These are phyloP conservation scores for Raphicerus campestris DNA, from an alignment of 2,113 vertebrate species.

Conservation along the genomic window DNA sequence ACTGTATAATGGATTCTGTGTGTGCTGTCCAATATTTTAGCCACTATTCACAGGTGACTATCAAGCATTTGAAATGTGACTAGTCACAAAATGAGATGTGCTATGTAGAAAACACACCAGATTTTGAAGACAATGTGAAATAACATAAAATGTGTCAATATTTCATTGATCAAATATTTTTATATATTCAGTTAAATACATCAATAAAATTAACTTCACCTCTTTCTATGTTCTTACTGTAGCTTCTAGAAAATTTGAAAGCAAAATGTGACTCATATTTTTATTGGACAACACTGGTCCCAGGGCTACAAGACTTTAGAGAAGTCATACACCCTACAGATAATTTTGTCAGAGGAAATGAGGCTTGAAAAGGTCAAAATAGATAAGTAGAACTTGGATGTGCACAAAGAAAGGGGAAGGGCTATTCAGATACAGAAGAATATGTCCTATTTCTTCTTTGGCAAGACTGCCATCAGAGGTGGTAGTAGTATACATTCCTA, in stretches of 20 bases:
- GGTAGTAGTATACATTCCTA: neutral
- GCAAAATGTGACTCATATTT: neutral
- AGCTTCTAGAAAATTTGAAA: constrained; percentile 1
- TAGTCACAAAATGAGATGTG: neutral
- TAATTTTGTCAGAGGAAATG: neutral
- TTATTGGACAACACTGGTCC: neutral
- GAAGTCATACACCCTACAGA: neutral
- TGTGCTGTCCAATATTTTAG: neutral
- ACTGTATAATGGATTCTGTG: neutral
- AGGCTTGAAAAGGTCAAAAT: neutral
- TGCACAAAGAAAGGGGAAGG: neutral
- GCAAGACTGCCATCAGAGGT: neutral
- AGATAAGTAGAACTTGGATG: neutral
- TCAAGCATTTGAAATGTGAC: neutral
- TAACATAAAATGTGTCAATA: neutral
- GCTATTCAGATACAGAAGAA: neutral
- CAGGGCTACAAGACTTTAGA: neutral
- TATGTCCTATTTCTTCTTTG: neutral
- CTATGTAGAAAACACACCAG: neutral
- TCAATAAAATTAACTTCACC: neutral
- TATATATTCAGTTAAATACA: neutral
- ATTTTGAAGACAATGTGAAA: neutral
- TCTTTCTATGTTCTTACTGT: neutral
- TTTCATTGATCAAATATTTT: neutral
- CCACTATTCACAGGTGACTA: neutral